Conservation (phyloP, 2,113 vertebrate genomes). For the Falcunculus frontatus region DNA sequence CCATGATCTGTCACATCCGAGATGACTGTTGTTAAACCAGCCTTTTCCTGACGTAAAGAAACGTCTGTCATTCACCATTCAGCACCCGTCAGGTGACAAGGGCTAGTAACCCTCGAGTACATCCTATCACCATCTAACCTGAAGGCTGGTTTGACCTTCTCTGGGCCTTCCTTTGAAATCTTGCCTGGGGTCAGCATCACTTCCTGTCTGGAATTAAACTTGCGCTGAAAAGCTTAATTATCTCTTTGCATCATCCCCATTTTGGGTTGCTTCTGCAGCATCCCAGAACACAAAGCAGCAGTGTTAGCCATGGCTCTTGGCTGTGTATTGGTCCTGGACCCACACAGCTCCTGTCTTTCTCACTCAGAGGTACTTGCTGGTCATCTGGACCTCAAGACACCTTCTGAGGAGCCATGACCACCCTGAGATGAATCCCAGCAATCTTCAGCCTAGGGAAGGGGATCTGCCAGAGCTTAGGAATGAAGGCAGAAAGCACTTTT, state of each 20-base stretch:
- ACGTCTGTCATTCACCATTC: background rate
- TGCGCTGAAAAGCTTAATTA: background rate
- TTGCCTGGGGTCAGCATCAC: background rate
- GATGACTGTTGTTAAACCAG: background rate
- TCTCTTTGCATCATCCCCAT: background rate
- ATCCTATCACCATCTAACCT: background rate
- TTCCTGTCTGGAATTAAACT: background rate
- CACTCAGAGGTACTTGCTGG: background rate
- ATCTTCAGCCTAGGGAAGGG: background rate
- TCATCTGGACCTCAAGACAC: background rate
- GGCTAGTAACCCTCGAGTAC: background rate
- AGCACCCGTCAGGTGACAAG: background rate
- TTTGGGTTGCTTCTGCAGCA: background rate
- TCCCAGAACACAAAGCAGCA: background rate
- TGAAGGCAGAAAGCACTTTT: background rate
- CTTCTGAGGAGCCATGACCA: background rate
- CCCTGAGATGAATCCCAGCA: background rate
- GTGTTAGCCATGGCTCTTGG: background rate
- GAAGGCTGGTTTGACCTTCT: background rate
- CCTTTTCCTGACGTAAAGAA: background rate
- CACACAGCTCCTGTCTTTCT: background rate
- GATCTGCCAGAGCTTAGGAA: rapidly evolving
- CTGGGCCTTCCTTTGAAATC: background rate
- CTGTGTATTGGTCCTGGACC: background rate
- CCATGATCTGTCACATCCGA: background rate